Percentiles rank a stretch among this genome's conserved stretches.
phyloP scores from a whole-genome alignment of 2,113 vertebrate species.

The Argyrosomus japonicus region DNA sequence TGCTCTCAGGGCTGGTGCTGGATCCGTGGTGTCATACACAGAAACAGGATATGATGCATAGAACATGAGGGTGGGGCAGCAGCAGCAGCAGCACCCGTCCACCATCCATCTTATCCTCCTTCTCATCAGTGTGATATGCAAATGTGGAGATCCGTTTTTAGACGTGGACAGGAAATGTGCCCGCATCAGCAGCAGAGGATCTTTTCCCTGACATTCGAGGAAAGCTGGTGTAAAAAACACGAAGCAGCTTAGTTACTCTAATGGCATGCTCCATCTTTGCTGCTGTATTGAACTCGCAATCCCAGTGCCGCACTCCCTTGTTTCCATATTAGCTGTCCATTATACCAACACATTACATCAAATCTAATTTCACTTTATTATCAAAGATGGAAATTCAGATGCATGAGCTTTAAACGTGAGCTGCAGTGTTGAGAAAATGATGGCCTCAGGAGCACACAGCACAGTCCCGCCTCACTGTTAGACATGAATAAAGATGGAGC shows the following conservation, averaged over 20 bases:
- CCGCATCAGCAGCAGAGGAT: constrained; percentile 32
- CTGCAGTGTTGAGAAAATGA: neutral
- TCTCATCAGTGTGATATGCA: constrained; percentile 44
- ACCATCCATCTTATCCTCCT: constrained; percentile 18
- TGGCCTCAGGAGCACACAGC: neutral
- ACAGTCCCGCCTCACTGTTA: neutral
- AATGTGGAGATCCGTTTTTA: constrained; percentile 41
- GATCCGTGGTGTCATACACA: constrained; percentile 28
- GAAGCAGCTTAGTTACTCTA: neutral
- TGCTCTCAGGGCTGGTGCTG: constrained; percentile 22
- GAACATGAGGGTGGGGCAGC: constrained; percentile 31
- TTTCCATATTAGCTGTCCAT: neutral
- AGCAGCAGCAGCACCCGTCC: neutral
- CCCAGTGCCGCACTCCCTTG: neutral
- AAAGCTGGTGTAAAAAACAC: constrained; percentile 18
- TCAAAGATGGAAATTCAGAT: neutral
- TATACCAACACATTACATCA: neutral
- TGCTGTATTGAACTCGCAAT: neutral
- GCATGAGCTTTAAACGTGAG: neutral
- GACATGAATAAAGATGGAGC: neutral
- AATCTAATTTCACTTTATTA: neutral
- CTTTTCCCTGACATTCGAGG: neutral
- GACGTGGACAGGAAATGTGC: constrained; percentile 41
- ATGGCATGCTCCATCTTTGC: neutral
- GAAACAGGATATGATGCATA: constrained; percentile 46